Percentiles rank a stretch among this genome's conserved stretches.
Conservation (phyloP, 2,113 vertebrate genomes). For the Panurus biarmicus region DNA sequence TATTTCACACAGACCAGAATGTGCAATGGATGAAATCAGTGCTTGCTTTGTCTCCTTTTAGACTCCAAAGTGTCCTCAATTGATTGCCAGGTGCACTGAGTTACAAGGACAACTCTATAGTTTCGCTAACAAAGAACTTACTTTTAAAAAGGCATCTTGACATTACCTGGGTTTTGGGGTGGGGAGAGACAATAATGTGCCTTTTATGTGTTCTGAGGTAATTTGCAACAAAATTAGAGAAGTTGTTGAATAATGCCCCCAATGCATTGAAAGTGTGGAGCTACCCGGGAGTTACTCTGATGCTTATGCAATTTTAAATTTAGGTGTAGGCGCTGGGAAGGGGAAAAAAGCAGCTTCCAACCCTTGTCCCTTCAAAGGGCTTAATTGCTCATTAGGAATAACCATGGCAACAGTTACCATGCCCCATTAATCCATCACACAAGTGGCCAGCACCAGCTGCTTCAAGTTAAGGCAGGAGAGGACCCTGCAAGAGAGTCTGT, state of each 20-base stretch:
- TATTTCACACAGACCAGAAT: neutral
- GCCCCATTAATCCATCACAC: neutral
- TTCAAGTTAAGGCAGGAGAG: neutral
- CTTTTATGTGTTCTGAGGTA: neutral
- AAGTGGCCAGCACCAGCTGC: neutral
- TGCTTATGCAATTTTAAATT: neutral
- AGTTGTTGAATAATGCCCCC: neutral
- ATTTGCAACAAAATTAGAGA: neutral
- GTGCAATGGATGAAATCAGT: neutral
- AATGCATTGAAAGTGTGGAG: neutral
- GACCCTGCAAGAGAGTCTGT: neutral
- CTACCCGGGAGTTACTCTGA: neutral
- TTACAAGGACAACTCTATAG: neutral
- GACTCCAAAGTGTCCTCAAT: neutral
- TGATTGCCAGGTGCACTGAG: neutral
- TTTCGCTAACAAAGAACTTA: neutral
- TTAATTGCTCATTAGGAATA: conserved; percentile 20
- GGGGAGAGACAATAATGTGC: neutral
- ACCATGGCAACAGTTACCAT: neutral
- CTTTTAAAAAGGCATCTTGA: neutral
- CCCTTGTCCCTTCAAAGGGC: neutral
- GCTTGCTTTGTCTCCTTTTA: neutral
- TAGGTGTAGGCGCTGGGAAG: neutral
- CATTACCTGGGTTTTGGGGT: neutral
- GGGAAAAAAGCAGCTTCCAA: neutral